Evolutionary conservation across 2,888 invertebrate species (phyloP).

Genomic region (Xylota sylvarum): DNA sequence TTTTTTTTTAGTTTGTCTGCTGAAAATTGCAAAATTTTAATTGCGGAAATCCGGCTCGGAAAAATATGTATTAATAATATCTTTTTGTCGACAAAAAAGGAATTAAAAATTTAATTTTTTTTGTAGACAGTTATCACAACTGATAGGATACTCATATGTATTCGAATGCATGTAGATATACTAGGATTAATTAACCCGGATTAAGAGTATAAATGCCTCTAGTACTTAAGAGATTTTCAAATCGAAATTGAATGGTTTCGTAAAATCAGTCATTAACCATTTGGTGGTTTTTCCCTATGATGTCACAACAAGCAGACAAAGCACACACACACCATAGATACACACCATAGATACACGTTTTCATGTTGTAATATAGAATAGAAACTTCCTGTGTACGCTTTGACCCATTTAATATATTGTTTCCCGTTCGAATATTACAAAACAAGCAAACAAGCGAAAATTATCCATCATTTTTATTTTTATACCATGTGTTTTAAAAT

Average conservation of each 20-base stretch:
- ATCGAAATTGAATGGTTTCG: no score
- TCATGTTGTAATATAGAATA: conserved; percentile 7
- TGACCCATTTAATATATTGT: conserved; percentile 13
- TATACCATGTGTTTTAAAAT: conserved; percentile 43
- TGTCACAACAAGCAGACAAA: conserved; percentile 4
- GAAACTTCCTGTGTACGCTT: conserved; percentile 25
- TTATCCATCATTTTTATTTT: conserved; percentile 33
- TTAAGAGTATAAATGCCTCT: no score
- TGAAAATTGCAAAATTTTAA: conserved; percentile 48
- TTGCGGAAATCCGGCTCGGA: conserved; percentile 44
- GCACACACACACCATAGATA: not conserved
- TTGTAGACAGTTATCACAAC: conserved; percentile 22
- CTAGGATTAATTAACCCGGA: no score
- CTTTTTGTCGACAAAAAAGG: conserved; percentile 2
- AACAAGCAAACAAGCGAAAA: conserved; percentile 39
- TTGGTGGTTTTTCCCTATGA: not conserved
- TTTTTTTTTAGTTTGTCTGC: not conserved
- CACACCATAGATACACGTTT: not conserved
- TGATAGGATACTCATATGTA: not conserved
- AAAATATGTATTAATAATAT: not conserved
- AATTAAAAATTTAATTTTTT: conserved; percentile 13
- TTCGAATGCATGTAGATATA: no score
- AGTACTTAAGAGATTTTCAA: no score
- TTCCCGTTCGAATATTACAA: conserved; percentile 30
- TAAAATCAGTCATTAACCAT: not conserved